Evolutionary conservation across 2,888 invertebrate genomes (phyloP).

Genomic region (Pterobdella sp.): DNA sequence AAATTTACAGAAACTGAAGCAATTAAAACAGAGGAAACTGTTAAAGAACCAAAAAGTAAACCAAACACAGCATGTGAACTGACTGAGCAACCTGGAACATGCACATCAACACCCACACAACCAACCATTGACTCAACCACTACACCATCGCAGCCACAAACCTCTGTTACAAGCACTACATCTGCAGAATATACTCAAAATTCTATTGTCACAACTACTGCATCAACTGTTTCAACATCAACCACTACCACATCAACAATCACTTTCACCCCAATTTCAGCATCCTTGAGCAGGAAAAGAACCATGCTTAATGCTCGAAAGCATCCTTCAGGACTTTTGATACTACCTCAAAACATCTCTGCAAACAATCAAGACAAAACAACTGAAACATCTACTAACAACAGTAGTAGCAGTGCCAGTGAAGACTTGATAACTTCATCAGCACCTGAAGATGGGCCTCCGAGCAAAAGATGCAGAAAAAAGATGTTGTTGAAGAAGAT

Average conservation of each 20-base stretch:
- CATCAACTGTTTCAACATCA: not conserved
- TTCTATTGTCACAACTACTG: not conserved
- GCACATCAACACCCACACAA: not conserved
- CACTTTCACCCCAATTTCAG: not conserved
- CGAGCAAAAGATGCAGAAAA: constrained; percentile 14
- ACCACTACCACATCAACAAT: not conserved
- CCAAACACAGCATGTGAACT: too few relatives aligned
- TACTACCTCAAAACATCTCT: not conserved
- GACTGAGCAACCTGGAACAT: too few relatives aligned
- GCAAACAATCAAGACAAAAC: too few relatives aligned
- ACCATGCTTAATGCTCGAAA: not conserved
- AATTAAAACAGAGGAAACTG: not conserved
- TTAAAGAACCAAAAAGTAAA: too few relatives aligned
- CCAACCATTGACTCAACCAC: not conserved
- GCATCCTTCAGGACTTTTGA: too few relatives aligned
- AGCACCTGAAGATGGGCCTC: constrained; percentile 21
- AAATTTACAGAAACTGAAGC: not conserved
- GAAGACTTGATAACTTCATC: constrained; percentile 2
- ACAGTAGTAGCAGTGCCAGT: not conserved
- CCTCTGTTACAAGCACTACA: not conserved
- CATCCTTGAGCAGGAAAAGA: not conserved
- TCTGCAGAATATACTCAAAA: too few relatives aligned
- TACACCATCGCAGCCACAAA: too few relatives aligned
- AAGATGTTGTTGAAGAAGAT: constrained; percentile 12
- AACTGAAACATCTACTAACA: too few relatives aligned